A percentile compares a stretch with the other conserved stretches of the same genome.
These are phyloP conservation scores for Charaxes varanes DNA, from an alignment of 1,140 invertebrate genomes.

Conservation along the genomic window DNA sequence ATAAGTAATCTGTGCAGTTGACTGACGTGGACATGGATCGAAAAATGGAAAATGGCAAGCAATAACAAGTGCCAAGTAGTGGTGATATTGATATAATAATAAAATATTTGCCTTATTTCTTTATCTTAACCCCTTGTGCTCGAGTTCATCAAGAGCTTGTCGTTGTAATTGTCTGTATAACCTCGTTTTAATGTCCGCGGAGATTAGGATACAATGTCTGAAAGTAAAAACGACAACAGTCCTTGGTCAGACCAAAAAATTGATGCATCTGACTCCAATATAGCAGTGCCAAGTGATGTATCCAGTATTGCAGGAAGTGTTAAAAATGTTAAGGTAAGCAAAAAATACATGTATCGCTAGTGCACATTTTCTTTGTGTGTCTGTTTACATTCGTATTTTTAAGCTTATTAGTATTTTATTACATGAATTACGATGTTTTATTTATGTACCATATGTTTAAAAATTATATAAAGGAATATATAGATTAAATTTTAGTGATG, in stretches of 20 bases:
- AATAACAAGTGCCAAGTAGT: conserved; percentile 42
- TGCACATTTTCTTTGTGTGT: background rate
- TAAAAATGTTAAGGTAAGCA: conserved; percentile 47
- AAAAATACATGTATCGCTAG: background rate
- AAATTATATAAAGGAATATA: no score
- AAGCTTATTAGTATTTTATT: no score
- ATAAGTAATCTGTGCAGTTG: conserved; percentile 32
- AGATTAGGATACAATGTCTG: conserved; percentile 49
- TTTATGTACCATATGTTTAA: no score
- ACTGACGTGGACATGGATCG: conserved; percentile 52
- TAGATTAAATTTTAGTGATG: no score
- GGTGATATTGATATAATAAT: conserved; percentile 36
- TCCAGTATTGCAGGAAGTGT: conserved; percentile 49
- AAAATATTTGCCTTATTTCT: conserved; percentile 7
- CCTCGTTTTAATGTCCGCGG: conserved; percentile 52
- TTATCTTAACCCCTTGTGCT: conserved; percentile 4
- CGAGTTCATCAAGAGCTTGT: conserved; percentile 6
- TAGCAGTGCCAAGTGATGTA: conserved; percentile 52
- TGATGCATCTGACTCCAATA: conserved; percentile 39
- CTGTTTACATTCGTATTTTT: no score
- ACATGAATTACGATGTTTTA: no score
- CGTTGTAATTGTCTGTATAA: conserved; percentile 7
- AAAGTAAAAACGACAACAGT: conserved; percentile 53
- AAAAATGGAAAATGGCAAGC: conserved; percentile 38
- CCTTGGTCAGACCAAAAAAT: conserved; percentile 40